Evolutionary conservation across 1,140 invertebrate genomes (phyloP).

Genomic region (Harlomillsia oculata): DNA sequence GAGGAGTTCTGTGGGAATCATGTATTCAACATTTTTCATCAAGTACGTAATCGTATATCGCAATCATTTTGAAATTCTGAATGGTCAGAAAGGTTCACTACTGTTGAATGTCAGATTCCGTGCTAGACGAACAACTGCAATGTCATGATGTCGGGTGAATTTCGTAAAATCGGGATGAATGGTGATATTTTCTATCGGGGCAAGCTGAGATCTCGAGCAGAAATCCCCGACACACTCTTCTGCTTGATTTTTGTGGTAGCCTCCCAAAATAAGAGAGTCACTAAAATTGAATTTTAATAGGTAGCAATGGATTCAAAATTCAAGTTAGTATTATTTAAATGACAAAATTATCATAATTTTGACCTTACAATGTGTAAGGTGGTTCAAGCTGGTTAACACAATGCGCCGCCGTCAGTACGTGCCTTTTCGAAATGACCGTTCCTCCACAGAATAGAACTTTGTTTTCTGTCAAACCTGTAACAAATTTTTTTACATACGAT

Average conservation of each 20-base stretch:
- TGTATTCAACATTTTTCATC: neutral
- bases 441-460: no score
- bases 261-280: slow-evolving; percentile 1
- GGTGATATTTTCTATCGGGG: slow-evolving; percentile 3
- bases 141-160: slow-evolving; percentile 1
- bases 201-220: neutral
- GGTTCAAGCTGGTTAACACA: slow-evolving; percentile 7
- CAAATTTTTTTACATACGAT: no score
- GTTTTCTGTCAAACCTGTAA: no score
- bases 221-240: neutral
- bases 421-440: no score
- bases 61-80: no score
- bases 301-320: neutral
- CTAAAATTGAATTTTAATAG: neutral
- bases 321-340: no score
- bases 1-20: slow-evolving; percentile 7
- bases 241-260: neutral
- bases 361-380: neutral
- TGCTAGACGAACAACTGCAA: slow-evolving; percentile 7
- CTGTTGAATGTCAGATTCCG: slow-evolving; percentile 1
- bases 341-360: neutral
- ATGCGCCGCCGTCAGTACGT: slow-evolving; percentile 7
- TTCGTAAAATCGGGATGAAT: slow-evolving; percentile 13
- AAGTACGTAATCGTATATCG: no score
- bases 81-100: no score